phyloP scores from a whole-genome alignment of 2,888 invertebrate species.

The Tinea pellionella region DNA sequence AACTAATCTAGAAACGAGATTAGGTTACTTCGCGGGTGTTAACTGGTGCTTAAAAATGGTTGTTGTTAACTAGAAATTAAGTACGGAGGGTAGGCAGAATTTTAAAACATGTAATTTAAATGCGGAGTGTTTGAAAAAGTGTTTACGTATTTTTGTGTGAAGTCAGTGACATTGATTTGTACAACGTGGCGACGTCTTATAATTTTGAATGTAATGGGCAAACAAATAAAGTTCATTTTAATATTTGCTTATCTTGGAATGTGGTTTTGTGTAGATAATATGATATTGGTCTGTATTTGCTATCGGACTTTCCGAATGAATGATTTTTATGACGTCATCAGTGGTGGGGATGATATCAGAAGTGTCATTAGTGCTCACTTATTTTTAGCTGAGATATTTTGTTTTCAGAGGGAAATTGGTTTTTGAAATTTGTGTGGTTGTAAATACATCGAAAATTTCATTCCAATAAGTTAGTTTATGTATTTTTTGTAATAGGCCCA shows the following conservation, averaged over 20 bases:
- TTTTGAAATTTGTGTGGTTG: too few species aligned
- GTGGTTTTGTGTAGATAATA: not conserved
- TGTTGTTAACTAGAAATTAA: too few species aligned
- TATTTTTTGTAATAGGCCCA: too few species aligned
- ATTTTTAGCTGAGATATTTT: not conserved
- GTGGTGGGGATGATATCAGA: not conserved
- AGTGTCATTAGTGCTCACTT: constrained; percentile 6
- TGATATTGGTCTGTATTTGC: constrained; percentile 8
- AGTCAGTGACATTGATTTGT: not conserved
- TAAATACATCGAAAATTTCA: too few species aligned
- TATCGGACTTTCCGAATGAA: constrained; percentile 2
- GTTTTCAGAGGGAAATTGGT: not conserved
- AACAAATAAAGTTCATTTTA: not conserved
- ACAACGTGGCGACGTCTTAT: not conserved
- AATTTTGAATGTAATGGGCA: not conserved
- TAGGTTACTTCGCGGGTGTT: too few species aligned
- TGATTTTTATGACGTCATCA: constrained; percentile 8
- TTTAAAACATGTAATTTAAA: too few species aligned
- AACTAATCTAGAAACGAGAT: too few species aligned
- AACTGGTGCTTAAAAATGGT: too few species aligned
- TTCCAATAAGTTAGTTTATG: too few species aligned
- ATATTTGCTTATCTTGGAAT: not conserved
- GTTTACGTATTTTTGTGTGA: not conserved
- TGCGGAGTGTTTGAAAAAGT: not conserved
- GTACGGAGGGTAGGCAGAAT: too few species aligned